Conservation (phyloP, 2,888 invertebrate species). For the Agriopis aurantiaria region DNA sequence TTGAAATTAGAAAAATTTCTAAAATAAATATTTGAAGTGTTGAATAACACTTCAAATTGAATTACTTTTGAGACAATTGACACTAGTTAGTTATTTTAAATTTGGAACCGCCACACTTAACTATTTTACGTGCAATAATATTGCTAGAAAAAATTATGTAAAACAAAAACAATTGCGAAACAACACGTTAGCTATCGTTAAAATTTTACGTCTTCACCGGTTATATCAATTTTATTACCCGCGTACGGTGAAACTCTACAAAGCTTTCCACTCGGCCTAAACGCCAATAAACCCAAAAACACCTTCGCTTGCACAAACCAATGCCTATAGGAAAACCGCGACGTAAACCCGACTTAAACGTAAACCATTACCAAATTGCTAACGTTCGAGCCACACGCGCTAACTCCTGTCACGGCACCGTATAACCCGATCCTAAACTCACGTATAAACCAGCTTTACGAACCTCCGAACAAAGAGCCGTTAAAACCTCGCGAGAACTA, state of each 20-base stretch:
- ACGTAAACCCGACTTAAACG: slow-evolving; percentile 73
- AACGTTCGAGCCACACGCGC: slow-evolving; percentile 79
- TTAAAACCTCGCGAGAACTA: slow-evolving; percentile 66
- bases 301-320: slow-evolving; percentile 80
- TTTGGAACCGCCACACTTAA: not conserved
- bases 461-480: slow-evolving; percentile 80
- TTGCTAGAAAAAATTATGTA: slow-evolving; percentile 30
- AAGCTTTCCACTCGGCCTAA: slow-evolving; percentile 79
- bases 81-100: not conserved
- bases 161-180: slow-evolving; percentile 49
- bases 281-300: slow-evolving; percentile 81
- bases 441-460: slow-evolving; percentile 72
- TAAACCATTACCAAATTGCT: slow-evolving; percentile 75
- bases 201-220: slow-evolving; percentile 50
- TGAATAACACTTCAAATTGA: no score
- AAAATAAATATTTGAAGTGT: no score
- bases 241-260: slow-evolving; percentile 70
- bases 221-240: slow-evolving; percentile 70
- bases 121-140: not conserved
- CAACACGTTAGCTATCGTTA: slow-evolving; percentile 27
- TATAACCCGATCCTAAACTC: slow-evolving; percentile 68
- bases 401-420: slow-evolving; percentile 69
- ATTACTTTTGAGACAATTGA: not conserved
- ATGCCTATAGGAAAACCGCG: slow-evolving; percentile 79
- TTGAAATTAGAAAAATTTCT: no score